Evolutionary conservation across 2,113 vertebrate species (phyloP), one percentile per base, ranked within the genome.

Genomic region (Chrysochloris asiatica): DNA sequence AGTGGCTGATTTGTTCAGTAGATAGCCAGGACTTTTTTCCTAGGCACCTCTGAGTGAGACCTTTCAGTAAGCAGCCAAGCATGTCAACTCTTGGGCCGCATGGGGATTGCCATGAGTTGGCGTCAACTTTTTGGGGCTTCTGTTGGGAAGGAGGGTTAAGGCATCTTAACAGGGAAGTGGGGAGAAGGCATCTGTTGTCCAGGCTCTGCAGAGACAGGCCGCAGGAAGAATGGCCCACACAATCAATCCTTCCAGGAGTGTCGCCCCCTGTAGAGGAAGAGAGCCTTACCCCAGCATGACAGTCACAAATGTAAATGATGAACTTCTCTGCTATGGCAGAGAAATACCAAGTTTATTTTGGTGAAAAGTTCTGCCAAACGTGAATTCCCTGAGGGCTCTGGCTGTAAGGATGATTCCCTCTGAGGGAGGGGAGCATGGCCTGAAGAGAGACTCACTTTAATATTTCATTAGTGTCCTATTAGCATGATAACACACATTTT

Each of bases 381-480:
- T 69, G 54, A 54, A 67, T 63, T 86, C 92, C 93, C 87, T 22
- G 30, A n/a, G 90, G 84, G 83, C 89, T 86, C 67, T 56, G 81
- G 56, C 52, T n/a, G 52, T 78, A 71, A 84, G 90, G 94, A 86
- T 0, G 71, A 76, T 63, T 75, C 38, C 84, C 80, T 65, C 26
- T 43, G 5, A 78, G 93, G 82, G 56, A 75, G 69, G 38, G 78
- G 21, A 69, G 67, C 19, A 8, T 8, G 82, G 67, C 86, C 83
- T 65, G 93, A 87, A 84, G 63, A 88, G 69, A 80, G 86, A 92
- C 33, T 69, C 72, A 30, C 69, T 73, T 89, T 69, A 92, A 82
- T 95, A 93, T 92, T 91, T 92, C 89, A 95, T 91, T 76, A 82
- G 81, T 61, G 91, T 90, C 90, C 94, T 90, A 91, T 95, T 93